Conservation (phyloP, 2,797 vertebrate species). For the Silurus lanzhouensis region DNA sequence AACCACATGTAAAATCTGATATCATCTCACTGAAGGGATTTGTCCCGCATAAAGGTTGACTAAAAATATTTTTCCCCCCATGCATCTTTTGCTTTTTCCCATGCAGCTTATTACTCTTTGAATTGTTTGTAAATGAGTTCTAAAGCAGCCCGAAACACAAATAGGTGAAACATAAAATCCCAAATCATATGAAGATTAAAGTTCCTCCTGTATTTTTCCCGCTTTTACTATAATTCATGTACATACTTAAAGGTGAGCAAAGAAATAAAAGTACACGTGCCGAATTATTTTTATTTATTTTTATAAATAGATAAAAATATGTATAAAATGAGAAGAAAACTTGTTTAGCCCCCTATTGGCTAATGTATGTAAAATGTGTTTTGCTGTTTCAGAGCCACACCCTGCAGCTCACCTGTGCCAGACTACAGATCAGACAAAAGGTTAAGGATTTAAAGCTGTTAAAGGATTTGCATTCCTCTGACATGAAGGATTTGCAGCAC, state of each 20-base stretch:
- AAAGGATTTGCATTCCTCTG: conserved; percentile 19
- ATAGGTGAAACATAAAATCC: neutral
- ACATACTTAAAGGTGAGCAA: neutral
- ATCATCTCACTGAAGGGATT: neutral
- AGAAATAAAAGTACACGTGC: neutral
- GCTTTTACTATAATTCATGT: neutral
- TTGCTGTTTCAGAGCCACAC: conserved; percentile 19
- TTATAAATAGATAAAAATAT: neutral
- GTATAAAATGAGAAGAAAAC: neutral
- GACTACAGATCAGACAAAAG: neutral
- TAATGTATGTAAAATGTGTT: neutral
- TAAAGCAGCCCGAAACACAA: neutral
- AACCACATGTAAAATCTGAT: neutral
- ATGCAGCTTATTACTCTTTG: neutral
- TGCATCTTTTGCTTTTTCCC: neutral
- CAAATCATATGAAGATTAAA: neutral
- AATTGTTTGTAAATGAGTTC: neutral
- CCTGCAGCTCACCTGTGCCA: conserved; percentile 50
- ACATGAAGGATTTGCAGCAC: neutral
- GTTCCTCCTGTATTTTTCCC: neutral
- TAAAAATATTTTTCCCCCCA: neutral
- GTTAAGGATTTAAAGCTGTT: conserved; percentile 21
- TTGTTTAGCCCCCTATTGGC: neutral
- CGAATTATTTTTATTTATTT: neutral
- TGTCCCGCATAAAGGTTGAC: neutral